Percentiles rank a stretch among this genome's conserved stretches.
phyloP scores from a whole-genome alignment of 2,888 invertebrate species.

The Lasioglossum villosulum region DNA sequence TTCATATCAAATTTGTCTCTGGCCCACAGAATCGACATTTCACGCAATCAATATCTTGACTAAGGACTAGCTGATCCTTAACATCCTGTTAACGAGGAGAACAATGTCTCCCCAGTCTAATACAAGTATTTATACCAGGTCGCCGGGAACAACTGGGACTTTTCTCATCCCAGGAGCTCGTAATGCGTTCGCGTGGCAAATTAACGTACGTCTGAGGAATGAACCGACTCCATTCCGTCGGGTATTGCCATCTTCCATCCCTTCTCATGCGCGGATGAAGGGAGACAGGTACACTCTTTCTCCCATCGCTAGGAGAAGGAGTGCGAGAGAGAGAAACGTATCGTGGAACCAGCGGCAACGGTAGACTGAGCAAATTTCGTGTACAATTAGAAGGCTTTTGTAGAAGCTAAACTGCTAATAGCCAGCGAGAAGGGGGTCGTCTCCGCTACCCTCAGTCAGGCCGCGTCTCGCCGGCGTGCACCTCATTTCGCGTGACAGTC shows the following conservation, averaged over 20 bases:
- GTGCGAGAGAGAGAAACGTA: slow-evolving; percentile 59
- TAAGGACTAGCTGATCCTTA: too few relatives aligned
- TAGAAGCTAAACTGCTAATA: slow-evolving; percentile 80
- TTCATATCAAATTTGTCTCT: background rate
- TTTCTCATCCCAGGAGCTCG: slow-evolving; percentile 72
- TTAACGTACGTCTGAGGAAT: slow-evolving; percentile 76
- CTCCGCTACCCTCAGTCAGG: slow-evolving; percentile 28
- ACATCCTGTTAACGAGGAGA: background rate
- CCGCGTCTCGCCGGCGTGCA: slow-evolving; percentile 63
- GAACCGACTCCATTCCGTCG: slow-evolving; percentile 64
- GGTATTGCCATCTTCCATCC: slow-evolving; percentile 50
- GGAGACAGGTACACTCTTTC: slow-evolving; percentile 23
- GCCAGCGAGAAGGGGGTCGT: slow-evolving; percentile 68
- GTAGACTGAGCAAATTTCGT: slow-evolving; percentile 77
- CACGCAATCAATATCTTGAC: too few relatives aligned
- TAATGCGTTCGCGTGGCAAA: slow-evolving; percentile 76
- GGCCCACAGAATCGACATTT: too few relatives aligned
- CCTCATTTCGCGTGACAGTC: slow-evolving; percentile 80
- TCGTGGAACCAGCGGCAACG: slow-evolving; percentile 71
- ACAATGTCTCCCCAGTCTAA: background rate
- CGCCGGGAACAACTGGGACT: slow-evolving; percentile 53
- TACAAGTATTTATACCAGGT: slow-evolving; percentile 17
- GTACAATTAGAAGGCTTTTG: slow-evolving; percentile 81
- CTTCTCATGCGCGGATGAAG: slow-evolving; percentile 12
- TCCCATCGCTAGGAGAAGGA: background rate